These are phyloP conservation scores for Archaeoteleia sp. DNA, from an alignment of 2,888 invertebrate genomes.

Conservation along the genomic window DNA sequence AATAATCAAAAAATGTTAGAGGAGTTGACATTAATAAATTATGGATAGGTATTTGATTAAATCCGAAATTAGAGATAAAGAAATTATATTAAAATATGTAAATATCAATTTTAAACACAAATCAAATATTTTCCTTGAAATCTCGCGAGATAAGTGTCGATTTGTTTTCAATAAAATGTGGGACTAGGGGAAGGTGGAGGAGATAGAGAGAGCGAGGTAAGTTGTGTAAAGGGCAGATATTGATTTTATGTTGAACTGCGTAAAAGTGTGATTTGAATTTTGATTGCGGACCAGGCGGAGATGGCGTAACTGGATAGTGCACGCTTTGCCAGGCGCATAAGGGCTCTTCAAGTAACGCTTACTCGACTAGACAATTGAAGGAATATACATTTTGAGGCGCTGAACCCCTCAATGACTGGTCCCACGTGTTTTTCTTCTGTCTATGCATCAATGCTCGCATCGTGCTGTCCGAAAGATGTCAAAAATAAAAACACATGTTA, in stretches of 20 bases:
- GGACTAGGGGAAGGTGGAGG: conserved; percentile 21
- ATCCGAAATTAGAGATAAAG: too few relatives aligned
- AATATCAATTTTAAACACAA: too few relatives aligned
- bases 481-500: too few relatives aligned
- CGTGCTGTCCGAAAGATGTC: conserved; percentile 7
- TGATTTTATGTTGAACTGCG: conserved; percentile 73
- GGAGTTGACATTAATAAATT: too few relatives aligned
- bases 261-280: conserved; percentile 75
- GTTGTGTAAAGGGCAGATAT: conserved; percentile 71
- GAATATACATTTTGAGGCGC: conserved; percentile 72
- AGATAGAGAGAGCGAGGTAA: conserved; percentile 39
- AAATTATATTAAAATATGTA: too few relatives aligned
- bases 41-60: too few relatives aligned
- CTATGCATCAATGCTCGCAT: conserved; percentile 24
- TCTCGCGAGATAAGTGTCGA: conserved; percentile 29
- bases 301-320: conserved; percentile 75
- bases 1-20: too few relatives aligned
- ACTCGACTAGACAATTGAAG: conserved; percentile 74
- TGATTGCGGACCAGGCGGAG: conserved; percentile 72
- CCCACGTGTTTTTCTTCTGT: conserved; percentile 19
- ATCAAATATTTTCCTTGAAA: too few relatives aligned
- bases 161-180: conserved; percentile 67
- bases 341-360: conserved; percentile 71
- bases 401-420: conserved; percentile 57
- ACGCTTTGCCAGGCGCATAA: conserved; percentile 74